Evolutionary conservation across 1,140 invertebrate genomes (phyloP), one percentile per base, ranked within the genome.

Genomic region (Pristionchus pacificus): DNA sequence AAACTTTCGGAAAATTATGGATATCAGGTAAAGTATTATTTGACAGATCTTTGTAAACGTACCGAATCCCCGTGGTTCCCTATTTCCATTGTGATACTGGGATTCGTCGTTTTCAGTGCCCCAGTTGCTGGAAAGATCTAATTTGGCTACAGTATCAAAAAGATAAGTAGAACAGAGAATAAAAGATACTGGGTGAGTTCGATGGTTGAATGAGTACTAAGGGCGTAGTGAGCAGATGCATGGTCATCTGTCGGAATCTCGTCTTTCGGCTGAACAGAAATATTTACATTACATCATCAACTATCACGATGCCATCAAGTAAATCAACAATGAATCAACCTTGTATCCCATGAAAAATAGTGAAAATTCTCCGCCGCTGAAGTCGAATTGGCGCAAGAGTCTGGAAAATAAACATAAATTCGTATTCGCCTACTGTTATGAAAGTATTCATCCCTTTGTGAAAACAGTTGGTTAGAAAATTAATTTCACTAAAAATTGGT

Each of bases 341-440:
- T 94, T 93, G 86, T 91, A 96, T 2, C 93, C 93, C 90, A 97
- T 89, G 80, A 97, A 96, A 85, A 92, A 97, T 0, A 96, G 78
- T 0, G 92, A 91, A 83, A 95, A 96, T 84, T 93, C 92, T 88
- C 92, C 91, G 70, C 88, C 88, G 0, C 91, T 90, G 84, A 95
- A 94, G 83, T 96, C 92, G 2, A 93, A 83, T 83, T 94, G 93
- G 74, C 91, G 90, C 59, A 96, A 84, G 24, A 96, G 85, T 2
- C 87, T 87, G 74, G 77, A 74, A 60, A 62, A 67, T 38, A 31
- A 2, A 63, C 15, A 24, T 27, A 63, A 38, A 49, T 13, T 68
- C 70, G 31, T 73, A 61, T 27, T n/a, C n/a, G n/a, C n/a, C n/a
- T n/a, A n/a, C n/a, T n/a, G n/a, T n/a, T n/a, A n/a, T n/a, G n/a